A percentile compares a stretch with the other conserved stretches of the same genome.
phyloP scores from a whole-genome alignment of 2,113 vertebrate genomes.

The Neogale vison region DNA sequence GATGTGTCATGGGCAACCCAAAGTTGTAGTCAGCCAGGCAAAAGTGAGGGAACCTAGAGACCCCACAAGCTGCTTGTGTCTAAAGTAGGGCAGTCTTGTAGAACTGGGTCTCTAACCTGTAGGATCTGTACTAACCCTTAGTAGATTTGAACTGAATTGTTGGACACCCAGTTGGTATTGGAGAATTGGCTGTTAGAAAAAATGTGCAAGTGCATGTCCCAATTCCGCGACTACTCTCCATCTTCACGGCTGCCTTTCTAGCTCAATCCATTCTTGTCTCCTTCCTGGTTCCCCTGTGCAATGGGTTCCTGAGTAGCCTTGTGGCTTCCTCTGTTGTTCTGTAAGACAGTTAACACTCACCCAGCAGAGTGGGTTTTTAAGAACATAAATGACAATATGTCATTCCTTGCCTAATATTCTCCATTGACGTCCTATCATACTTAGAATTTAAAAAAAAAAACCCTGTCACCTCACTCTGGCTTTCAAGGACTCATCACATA shows the following conservation, averaged over 20 bases:
- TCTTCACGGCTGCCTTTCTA: neutral
- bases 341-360: neutral
- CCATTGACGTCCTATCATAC: neutral
- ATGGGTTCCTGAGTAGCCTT: accelerated
- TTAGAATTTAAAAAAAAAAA: neutral
- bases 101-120: neutral
- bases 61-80: neutral
- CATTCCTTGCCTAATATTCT: neutral
- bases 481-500: neutral
- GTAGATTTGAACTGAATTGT: neutral
- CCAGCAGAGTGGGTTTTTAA: neutral
- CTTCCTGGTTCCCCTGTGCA: neutral
- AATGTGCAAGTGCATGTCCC: neutral
- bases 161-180: neutral
- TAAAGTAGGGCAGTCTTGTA: neutral
- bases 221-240: neutral
- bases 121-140: neutral
- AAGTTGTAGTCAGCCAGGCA: neutral
- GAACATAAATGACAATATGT: neutral
- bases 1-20: neutral
- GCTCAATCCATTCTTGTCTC: neutral
- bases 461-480: neutral
- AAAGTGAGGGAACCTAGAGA: neutral
- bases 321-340: neutral
- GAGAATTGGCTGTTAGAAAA: neutral